A percentile compares a stretch with the other conserved stretches of the same genome.
These are phyloP conservation scores for Eumerus sabulonum DNA, from an alignment of 2,888 invertebrate genomes.

Conservation along the genomic window DNA sequence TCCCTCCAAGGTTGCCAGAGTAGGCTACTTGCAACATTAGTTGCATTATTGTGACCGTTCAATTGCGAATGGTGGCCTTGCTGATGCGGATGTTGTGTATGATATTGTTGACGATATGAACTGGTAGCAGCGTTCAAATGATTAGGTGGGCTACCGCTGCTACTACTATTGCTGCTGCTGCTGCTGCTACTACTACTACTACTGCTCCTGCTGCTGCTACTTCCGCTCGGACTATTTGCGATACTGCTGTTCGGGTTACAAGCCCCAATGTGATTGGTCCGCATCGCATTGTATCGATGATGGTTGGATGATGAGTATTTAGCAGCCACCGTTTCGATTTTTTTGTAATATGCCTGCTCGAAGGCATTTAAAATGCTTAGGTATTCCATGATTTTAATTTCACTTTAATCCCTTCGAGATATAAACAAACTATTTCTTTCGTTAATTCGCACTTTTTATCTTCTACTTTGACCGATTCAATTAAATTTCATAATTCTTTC, in stretches of 20 bases:
- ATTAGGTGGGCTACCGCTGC: constrained; percentile 56
- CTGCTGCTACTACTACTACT: constrained; percentile 44
- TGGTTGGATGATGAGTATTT: constrained; percentile 67
- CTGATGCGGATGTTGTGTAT: constrained; percentile 67
- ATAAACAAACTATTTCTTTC: not conserved
- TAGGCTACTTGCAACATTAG: constrained; percentile 76
- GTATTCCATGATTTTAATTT: constrained; percentile 74
- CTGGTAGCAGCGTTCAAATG: constrained; percentile 52
- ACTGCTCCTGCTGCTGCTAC: constrained; percentile 19
- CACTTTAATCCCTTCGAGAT: too few species aligned
- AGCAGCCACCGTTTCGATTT: constrained; percentile 73
- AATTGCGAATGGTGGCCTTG: constrained; percentile 57
- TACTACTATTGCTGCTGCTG: constrained; percentile 47
- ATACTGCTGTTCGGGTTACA: constrained; percentile 28
- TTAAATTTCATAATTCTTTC: constrained; percentile 42
- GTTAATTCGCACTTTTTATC: constrained; percentile 1
- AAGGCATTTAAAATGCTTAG: constrained; percentile 76
- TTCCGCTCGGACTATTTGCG: constrained; percentile 43
- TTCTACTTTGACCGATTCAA: constrained; percentile 1
- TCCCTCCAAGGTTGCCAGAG: constrained; percentile 78
- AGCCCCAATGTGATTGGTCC: constrained; percentile 21
- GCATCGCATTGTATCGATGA: constrained; percentile 55
- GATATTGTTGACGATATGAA: constrained; percentile 61
- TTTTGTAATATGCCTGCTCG: constrained; percentile 75
- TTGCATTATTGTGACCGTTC: constrained; percentile 57